phyloP scores from a whole-genome alignment of 2,113 vertebrate species.

The Eolophus roseicapilla region DNA sequence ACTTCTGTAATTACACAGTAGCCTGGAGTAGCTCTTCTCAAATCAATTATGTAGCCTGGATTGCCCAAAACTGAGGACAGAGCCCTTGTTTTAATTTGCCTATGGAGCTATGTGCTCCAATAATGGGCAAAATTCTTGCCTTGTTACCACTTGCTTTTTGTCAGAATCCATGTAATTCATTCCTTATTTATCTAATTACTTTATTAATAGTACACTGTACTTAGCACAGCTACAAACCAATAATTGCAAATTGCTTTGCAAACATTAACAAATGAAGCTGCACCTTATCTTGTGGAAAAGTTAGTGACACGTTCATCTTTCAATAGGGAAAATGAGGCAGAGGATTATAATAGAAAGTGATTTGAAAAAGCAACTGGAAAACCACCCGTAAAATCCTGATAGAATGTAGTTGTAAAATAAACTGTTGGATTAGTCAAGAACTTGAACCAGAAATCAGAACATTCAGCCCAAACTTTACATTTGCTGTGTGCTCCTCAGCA shows the following conservation, averaged over 20 bases:
- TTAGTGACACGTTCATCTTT: not conserved
- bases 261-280: not conserved
- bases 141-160: slow-evolving; percentile 49
- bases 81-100: slow-evolving; percentile 73
- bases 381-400: not conserved
- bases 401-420: not conserved
- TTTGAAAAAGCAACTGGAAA: not conserved
- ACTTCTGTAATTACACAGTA: slow-evolving; percentile 83
- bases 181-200: slow-evolving; percentile 7
- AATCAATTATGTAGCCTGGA: slow-evolving; percentile 83
- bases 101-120: slow-evolving; percentile 43
- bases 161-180: slow-evolving; percentile 12
- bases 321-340: not conserved
- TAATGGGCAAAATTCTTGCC: slow-evolving; percentile 51
- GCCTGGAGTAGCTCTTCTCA: slow-evolving; percentile 80
- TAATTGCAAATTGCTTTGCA: not conserved
- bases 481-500: not conserved
- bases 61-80: slow-evolving; percentile 75
- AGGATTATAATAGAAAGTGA: not conserved
- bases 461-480: not conserved
- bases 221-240: slow-evolving; percentile 4
- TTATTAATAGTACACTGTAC: not conserved
- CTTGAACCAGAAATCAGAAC: not conserved
- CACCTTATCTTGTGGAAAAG: not conserved
- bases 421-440: not conserved